phyloP scores from a whole-genome alignment of 23 tunicate genomes.

The Halocynthia roretzi region DNA sequence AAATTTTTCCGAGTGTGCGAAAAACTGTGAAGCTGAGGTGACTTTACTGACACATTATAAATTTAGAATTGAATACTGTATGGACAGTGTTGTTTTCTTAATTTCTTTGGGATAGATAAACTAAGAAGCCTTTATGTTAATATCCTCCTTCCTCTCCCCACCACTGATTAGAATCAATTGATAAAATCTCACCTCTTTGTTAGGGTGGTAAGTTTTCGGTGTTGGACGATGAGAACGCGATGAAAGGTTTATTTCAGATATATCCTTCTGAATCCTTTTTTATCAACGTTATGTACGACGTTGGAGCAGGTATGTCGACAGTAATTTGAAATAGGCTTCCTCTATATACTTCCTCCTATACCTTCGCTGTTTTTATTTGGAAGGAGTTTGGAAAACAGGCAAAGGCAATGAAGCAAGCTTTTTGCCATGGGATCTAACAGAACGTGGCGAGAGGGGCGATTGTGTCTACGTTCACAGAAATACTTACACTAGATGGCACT shows the following conservation, averaged over 20 bases:
- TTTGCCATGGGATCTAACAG: constrained; percentile 26
- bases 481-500: constrained; percentile 51
- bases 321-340: background rate
- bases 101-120: background rate
- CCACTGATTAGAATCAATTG: no score
- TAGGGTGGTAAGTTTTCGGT: constrained; percentile 59
- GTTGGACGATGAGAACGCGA: constrained; percentile 19
- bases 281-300: constrained; percentile 43
- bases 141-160: no score
- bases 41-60: no score
- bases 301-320: constrained; percentile 20
- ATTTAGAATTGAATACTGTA: background rate
- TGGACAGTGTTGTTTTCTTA: no score
- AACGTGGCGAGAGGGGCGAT: constrained; percentile 25
- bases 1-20: constrained; percentile 42
- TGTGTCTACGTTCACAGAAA: constrained; percentile 53
- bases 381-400: constrained; percentile 49
- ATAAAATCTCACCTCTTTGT: no score
- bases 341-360: background rate
- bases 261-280: constrained; percentile 49
- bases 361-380: background rate
- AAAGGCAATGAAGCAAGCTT: constrained; percentile 19
- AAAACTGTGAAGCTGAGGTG: constrained; percentile 33
- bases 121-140: background rate
- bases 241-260: constrained; percentile 21